A percentile compares a stretch with the other conserved stretches of the same genome.
Evolutionary conservation across 1,140 invertebrate genomes (phyloP).

Genomic region (Onthophagus taurus): DNA sequence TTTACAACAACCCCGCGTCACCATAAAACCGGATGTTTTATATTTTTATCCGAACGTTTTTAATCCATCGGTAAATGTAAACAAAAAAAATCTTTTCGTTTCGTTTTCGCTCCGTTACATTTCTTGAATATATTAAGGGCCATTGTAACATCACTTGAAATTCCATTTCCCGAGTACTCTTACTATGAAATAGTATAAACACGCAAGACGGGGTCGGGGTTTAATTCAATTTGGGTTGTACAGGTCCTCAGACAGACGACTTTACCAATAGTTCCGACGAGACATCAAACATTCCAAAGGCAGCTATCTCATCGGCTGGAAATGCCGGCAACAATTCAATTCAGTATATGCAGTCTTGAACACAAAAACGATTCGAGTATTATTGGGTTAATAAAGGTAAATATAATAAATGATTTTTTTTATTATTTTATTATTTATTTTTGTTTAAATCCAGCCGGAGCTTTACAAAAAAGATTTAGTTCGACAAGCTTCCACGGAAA

Average conservation of each 20-base stretch:
- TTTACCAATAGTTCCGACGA: slow-evolving; percentile 65
- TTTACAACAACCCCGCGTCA: too few species aligned
- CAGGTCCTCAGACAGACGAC: slow-evolving; percentile 70
- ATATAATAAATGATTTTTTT: slow-evolving; percentile 10
- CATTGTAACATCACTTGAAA: too few species aligned
- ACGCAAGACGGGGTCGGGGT: too few species aligned
- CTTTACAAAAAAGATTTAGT: slow-evolving; percentile 65
- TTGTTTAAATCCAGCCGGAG: slow-evolving; percentile 51
- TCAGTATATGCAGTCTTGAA: slow-evolving; percentile 63
- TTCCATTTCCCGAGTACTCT: slow-evolving; percentile 6
- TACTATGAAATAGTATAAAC: too few species aligned
- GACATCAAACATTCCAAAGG: slow-evolving; percentile 69
- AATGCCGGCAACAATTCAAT: slow-evolving; percentile 61
- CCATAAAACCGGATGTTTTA: too few species aligned
- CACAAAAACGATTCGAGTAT: slow-evolving; percentile 54
- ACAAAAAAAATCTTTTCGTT: too few species aligned
- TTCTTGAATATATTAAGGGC: too few species aligned
- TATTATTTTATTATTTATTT: neutral
- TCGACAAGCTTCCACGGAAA: slow-evolving; percentile 64
- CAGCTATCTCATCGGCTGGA: slow-evolving; percentile 68
- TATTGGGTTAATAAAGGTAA: slow-evolving; percentile 59
- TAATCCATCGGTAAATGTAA: too few species aligned
- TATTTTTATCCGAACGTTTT: too few species aligned
- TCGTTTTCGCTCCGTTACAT: too few species aligned
- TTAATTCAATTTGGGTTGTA: slow-evolving; percentile 13